phyloP scores from a whole-genome alignment of 2,888 invertebrate genomes.

The Aplocera efformata region DNA sequence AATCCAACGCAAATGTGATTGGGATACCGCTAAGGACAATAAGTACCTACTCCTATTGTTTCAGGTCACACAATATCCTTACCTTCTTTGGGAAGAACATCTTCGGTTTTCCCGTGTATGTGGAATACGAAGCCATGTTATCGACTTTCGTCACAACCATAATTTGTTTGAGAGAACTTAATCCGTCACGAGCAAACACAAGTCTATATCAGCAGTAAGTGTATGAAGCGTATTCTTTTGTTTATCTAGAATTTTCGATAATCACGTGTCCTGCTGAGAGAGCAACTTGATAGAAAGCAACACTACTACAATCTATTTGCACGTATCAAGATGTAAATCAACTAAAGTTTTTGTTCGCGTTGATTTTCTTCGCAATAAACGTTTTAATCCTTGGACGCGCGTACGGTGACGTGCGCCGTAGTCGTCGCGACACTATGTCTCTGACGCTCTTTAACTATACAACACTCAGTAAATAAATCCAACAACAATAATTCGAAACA shows the following conservation, averaged over 20 bases:
- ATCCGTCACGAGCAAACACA: conserved; percentile 58
- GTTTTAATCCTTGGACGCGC: conserved; percentile 64
- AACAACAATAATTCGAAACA: conserved; percentile 51
- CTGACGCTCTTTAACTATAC: conserved; percentile 37
- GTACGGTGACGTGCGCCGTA: conserved; percentile 66
- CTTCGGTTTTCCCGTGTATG: conserved; percentile 76
- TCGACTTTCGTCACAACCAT: conserved; percentile 76
- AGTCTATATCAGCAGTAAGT: conserved; percentile 46
- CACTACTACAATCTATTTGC: conserved; percentile 49
- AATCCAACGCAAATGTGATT: too few relatives aligned
- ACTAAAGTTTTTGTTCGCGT: conserved; percentile 63
- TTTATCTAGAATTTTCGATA: conserved; percentile 70
- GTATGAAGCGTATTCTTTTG: conserved; percentile 43
- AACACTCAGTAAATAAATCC: conserved; percentile 45
- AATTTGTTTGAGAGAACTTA: conserved; percentile 65
- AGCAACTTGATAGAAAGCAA: conserved; percentile 51
- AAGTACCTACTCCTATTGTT: too few relatives aligned
- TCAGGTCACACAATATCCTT: conserved; percentile 31
- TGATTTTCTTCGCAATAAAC: conserved; percentile 69
- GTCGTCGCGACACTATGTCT: conserved; percentile 45
- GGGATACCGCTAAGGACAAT: too few relatives aligned
- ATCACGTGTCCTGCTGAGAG: conserved; percentile 56
- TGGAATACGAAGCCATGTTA: conserved; percentile 76
- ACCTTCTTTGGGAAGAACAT: conserved; percentile 78
- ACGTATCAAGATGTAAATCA: conserved; percentile 49